Conservation (phyloP, 1,140 invertebrate genomes). For the Maniola jurtina region DNA sequence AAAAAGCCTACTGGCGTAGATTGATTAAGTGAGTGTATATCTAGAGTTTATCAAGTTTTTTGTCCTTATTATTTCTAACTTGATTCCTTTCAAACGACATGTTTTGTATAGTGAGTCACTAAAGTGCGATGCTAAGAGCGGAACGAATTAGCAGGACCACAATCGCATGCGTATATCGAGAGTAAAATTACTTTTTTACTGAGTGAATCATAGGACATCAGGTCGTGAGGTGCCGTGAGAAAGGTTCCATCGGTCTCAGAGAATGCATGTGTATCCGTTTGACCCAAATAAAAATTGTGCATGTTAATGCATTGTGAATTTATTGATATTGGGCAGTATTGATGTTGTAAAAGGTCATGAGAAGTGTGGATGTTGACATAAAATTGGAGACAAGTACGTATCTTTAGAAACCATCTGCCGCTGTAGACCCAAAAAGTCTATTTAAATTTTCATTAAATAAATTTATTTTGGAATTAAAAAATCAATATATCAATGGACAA, state of each 20-base stretch:
- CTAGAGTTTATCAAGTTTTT: neutral
- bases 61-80: conserved; percentile 6
- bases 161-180: conserved; percentile 22
- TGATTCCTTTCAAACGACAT: conserved; percentile 22
- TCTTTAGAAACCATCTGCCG: neutral
- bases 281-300: conserved; percentile 44
- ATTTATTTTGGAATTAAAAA: too few species aligned
- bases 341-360: conserved; percentile 14
- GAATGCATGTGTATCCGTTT: conserved; percentile 49
- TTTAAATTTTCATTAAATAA: too few species aligned
- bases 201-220: conserved; percentile 50
- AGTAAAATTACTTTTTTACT: conserved; percentile 42
- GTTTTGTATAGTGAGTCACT: conserved; percentile 23
- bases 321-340: conserved; percentile 12
- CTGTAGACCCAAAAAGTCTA: neutral
- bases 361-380: conserved; percentile 10
- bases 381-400: neutral
- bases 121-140: conserved; percentile 24
- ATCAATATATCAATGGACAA: too few species aligned
- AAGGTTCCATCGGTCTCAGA: conserved; percentile 43
- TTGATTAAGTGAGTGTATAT: too few species aligned
- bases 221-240: conserved; percentile 46
- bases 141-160: conserved; percentile 29
- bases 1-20: too few species aligned
- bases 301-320: conserved; percentile 26